Evolutionary conservation across 2,797 vertebrate species (phyloP).

Genomic region (Lophius americanus): DNA sequence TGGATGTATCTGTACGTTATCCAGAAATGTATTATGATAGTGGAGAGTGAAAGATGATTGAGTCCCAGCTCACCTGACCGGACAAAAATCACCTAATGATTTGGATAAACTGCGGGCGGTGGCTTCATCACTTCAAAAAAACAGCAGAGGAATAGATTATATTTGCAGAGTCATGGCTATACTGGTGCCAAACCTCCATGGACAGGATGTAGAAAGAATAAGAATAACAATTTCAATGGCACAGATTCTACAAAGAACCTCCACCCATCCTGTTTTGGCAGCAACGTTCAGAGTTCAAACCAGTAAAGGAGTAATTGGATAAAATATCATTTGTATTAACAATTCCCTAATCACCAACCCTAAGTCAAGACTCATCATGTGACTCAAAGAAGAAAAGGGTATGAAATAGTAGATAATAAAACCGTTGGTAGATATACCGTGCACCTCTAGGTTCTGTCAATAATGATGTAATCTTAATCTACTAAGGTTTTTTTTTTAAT

Average conservation of each 20-base stretch:
- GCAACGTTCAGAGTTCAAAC: not conserved
- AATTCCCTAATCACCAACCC: not conserved
- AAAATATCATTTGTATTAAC: not conserved
- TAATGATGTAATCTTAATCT: not conserved
- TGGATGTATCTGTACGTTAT: not conserved
- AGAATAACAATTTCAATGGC: conserved; percentile 1
- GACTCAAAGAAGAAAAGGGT: not conserved
- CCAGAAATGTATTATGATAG: not conserved
- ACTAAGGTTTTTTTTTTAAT: too few relatives aligned
- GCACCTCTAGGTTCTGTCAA: not conserved
- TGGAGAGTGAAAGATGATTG: not conserved
- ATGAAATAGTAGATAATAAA: too few relatives aligned
- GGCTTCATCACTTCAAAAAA: not conserved
- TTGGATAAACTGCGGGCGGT: not conserved
- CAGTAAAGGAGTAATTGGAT: not conserved
- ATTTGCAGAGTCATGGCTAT: not conserved
- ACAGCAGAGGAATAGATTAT: not conserved
- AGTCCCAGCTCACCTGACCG: not conserved
- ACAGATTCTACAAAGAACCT: not conserved
- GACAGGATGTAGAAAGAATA: not conserved
- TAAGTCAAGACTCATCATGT: not conserved
- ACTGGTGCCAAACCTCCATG: not conserved
- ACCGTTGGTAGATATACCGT: not conserved
- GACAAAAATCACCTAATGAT: too few relatives aligned
- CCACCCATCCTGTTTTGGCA: too few relatives aligned